Evolutionary conservation across 2,797 vertebrate genomes (phyloP), one percentile per base, ranked within the genome.

Genomic region (Epinephelus malabaricus): DNA sequence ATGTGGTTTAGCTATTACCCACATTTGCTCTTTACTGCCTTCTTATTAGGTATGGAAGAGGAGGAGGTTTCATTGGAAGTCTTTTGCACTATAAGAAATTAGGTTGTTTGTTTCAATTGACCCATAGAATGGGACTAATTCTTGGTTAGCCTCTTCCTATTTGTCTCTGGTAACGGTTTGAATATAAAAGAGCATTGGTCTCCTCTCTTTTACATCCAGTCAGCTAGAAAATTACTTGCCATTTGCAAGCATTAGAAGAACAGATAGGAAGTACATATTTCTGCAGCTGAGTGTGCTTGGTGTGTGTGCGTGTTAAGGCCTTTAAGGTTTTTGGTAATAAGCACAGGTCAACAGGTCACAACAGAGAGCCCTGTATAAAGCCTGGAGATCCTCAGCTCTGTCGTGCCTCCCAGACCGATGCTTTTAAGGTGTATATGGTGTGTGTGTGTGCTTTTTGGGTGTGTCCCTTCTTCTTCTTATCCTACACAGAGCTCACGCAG

Each of bases 71-170:
- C 51, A 55, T 54, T 86, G 40, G 15, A 46, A 55, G 61, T 58
- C 40, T 47, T 69, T 79, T 67, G 51, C 18, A 6, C 68, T 49
- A 4, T 47, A 63, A 65, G 38, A 25, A 69, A 81, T 82, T 49
- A 27, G 5, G 50, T 67, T 69, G 55, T 76, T 78, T 59, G 18
- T 50, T 80, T 72, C 60, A 77, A 78, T 45, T 63, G 70, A 84
- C 51, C 40, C 66, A 58, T 12, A 21, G 30, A 18, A 67, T 51
- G 43, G 4, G 58, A 53, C 55, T 55, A 75, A 63, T 69, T 75
- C 17, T 64, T 49, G 34, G 15, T 75, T 60, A 23, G 40, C 70
- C 56, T 58, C 23, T 49, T n/a, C 19, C 11, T 19, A 53, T 66
- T 27, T 15, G 40, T 84, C 18, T 60, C 51, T 43, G 54, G 15